Conservation (phyloP, 2,888 invertebrate genomes). For the Aleiodes testaceus region DNA sequence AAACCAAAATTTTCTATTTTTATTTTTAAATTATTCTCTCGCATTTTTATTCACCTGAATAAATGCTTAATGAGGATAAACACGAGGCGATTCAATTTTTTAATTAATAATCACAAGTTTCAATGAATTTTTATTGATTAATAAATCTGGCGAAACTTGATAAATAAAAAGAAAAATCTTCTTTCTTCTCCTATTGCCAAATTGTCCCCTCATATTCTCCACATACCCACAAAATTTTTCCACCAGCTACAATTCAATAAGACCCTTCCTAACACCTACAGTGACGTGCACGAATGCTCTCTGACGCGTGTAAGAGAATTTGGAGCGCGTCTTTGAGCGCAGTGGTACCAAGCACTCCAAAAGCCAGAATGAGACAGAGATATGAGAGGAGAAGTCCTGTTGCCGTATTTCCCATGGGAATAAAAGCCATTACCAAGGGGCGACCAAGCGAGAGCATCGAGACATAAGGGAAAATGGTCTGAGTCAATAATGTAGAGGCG, state of each 20-base stretch:
- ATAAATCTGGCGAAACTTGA: no score
- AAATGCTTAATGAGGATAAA: no score
- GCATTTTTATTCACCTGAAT: no score
- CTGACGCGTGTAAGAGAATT: slow-evolving; percentile 40
- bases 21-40: no score
- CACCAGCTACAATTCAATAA: slow-evolving; percentile 27
- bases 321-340: slow-evolving; percentile 42
- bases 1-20: no score
- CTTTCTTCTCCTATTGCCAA: neutral
- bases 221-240: neutral
- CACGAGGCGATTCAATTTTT: no score
- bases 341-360: neutral
- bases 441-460: slow-evolving; percentile 24
- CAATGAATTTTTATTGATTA: no score
- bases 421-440: slow-evolving; percentile 39
- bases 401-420: slow-evolving; percentile 45
- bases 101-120: no score
- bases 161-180: no score
- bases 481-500: slow-evolving; percentile 14
- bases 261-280: slow-evolving; percentile 5
- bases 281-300: slow-evolving; percentile 12
- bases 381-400: slow-evolving; percentile 22
- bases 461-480: slow-evolving; percentile 27
- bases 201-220: neutral
- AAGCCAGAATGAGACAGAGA: slow-evolving; percentile 12